These are phyloP conservation scores for Ramphastos sulfuratus DNA, from an alignment of 2,113 vertebrate genomes.

Conservation along the genomic window DNA sequence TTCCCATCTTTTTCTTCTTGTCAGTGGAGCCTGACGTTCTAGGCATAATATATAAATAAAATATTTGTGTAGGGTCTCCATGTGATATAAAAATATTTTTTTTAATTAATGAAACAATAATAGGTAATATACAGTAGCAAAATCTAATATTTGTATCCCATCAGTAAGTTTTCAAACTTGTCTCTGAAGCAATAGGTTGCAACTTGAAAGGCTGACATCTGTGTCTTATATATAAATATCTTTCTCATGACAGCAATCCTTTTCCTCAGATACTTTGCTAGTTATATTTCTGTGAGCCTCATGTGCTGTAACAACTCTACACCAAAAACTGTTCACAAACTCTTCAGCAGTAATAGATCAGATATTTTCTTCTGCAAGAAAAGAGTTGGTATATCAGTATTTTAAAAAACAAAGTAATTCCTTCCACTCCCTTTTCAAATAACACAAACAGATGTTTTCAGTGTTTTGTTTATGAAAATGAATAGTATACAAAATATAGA, in stretches of 20 bases:
- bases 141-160: neutral
- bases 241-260: neutral
- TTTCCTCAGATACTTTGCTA: neutral
- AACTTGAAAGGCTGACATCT: neutral
- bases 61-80: neutral
- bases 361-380: neutral
- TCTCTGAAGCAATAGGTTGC: neutral
- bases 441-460: neutral
- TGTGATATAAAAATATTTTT: neutral
- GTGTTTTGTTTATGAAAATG: neutral
- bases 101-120: neutral
- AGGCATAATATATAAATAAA: neutral
- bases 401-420: neutral
- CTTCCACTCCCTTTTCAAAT: neutral
- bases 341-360: neutral
- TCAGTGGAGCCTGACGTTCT: neutral
- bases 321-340: neutral
- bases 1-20: neutral
- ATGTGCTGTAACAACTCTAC: neutral
- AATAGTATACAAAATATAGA: neutral
- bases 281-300: neutral
- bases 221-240: neutral
- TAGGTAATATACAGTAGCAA: neutral
- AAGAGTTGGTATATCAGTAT: neutral
- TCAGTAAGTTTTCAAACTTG: neutral